Base-by-base conservation (phyloP, 2,888 invertebrate genomes). In the Agrotis ipsilon region DNA sequence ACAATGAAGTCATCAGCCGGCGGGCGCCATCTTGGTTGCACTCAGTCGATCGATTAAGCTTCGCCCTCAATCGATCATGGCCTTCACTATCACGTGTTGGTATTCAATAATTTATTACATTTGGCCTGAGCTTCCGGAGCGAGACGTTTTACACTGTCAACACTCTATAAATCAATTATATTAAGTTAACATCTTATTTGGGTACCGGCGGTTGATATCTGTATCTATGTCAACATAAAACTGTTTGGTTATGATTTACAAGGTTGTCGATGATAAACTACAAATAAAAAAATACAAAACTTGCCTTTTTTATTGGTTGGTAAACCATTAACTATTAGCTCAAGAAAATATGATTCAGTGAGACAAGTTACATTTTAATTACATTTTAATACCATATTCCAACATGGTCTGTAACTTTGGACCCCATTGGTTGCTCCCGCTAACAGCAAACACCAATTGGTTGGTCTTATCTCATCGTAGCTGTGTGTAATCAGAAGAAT, bases 141-240 rank as follows among this genome's bases (percentile, higher is more conserved):
- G 65, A 65, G 81, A 84, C 84, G 52, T 86, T 86, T 85, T 91
- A 91, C 91, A 88, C 80, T 90, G 94, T 94, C 94, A 94, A 94
- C 94, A 94, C 92, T 90, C 92, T 92, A 94, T 95, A 94, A 94
- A 95, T 94, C 95, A 94, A 94, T 94, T 94, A 95, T 85, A 90
- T 84, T 86, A 89, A 90, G 84, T 87, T 90, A 90, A 92, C 92
- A 91, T 94, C 92, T 91, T 87, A 86, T 86, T 88, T 82, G 64
- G 92, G 90, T 91, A 92, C 84, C 75, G 78, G 58, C 52, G 39
- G 54, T 54, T 57, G 58, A 14, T 81, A 72, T 79, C 46, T 49
- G 32, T 58, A 32, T 75, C 63, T 78, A 59, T 78, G 78, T 78
- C 80, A 62, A 75, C 75, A 75, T 5, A 45, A 11, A 61, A 61